Conservation (phyloP, 2,113 vertebrate genomes). For the Osmerus mordax region DNA sequence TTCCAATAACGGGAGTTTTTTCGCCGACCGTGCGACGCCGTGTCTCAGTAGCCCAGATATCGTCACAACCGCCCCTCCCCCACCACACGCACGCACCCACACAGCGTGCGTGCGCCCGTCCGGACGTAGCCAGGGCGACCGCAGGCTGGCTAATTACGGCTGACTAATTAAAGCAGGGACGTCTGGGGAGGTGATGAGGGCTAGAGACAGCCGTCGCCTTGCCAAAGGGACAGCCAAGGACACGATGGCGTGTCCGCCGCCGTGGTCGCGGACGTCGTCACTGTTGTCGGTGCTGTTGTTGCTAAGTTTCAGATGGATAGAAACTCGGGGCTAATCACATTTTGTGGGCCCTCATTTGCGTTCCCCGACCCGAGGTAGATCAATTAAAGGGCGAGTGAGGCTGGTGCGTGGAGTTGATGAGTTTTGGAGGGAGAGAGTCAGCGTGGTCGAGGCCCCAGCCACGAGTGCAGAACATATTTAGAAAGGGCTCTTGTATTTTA, state of each 20-base stretch:
- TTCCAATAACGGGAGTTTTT: neutral
- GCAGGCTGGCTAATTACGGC: constrained; percentile 13
- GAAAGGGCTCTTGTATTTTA: too few species aligned
- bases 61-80: neutral
- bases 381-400: neutral
- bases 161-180: constrained; percentile 13
- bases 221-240: neutral
- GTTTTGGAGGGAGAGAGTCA: neutral
- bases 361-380: neutral
- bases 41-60: neutral
- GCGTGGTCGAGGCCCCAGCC: too few species aligned
- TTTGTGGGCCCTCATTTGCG: neutral
- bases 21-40: neutral
- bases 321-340: neutral
- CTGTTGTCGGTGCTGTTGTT: neutral
- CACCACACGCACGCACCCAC: too few species aligned
- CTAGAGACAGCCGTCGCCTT: neutral
- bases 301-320: neutral
- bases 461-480: too few species aligned
- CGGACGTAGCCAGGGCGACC: constrained; percentile 6
- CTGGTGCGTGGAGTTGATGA: neutral
- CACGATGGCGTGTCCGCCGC: neutral
- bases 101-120: neutral
- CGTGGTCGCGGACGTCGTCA: neutral
- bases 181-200: neutral